Base-by-base conservation (phyloP, 2,797 vertebrate genomes). In the Buceros bicornis region DNA sequence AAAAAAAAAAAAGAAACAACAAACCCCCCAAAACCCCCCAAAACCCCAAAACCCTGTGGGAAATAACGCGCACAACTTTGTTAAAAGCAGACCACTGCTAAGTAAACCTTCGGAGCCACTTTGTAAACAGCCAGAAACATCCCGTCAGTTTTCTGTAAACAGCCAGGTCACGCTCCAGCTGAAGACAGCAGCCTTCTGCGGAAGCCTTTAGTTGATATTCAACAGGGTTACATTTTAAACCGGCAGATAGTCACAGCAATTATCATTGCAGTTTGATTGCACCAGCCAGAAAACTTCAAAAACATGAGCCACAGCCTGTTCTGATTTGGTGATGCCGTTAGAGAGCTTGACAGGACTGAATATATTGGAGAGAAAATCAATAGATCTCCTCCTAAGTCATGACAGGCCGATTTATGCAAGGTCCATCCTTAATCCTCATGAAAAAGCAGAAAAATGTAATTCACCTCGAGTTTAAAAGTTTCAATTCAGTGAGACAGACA, bases 41-140 rank as follows among this genome's bases (percentile, higher is more conserved):
- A 8, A 16, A 50, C 48, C 21, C 20, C 9, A 22, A 8, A 16
- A 50, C 18, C 25, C 69, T 31, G 35, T 83, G 5, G 0, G 69
- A 95, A 97, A 96, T 51, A 37, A 6, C 15, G 12, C 6, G 8
- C 81, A 33, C 48, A 90, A 79, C 61, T 78, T 67, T 71, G 37
- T 48, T 65, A 87, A 91, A 96, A 95, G 87, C 95, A 96, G 97
- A 91, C 66, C 95, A 87, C 91, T 76, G 29, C 74, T 94, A 82
- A 90, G 82, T 97, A 98, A 98, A 98, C 95, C 90, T 78, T 91
- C 33, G 16, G 92, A 94, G 82, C 37, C 11, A 3, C 90, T 97
- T 87, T 94, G 89, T 98, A 97, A 97, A 98, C 95, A 97, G 86
- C 62, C 89, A 94, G 92, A 95, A 97, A 93, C 74, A 92, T 89